phyloP scores from a whole-genome alignment of 2,113 vertebrate species.

The Pterocles gutturalis region DNA sequence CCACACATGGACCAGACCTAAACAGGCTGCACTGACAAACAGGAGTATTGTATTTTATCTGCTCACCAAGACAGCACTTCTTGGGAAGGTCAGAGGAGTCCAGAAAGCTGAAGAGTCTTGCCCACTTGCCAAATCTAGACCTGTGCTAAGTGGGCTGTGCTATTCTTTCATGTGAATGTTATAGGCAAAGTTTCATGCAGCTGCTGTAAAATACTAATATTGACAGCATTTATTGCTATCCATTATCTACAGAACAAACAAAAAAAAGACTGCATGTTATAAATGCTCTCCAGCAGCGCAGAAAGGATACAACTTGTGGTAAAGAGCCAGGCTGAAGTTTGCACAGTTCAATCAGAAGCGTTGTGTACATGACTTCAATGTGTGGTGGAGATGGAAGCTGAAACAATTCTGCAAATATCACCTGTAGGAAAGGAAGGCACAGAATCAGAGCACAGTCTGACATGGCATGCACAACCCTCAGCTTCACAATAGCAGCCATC shows the following conservation, averaged over 20 bases:
- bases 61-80: background rate
- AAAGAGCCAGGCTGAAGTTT: slow-evolving; percentile 97
- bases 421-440: slow-evolving; percentile 71
- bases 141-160: background rate
- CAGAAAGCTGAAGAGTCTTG: background rate
- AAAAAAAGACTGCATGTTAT: background rate
- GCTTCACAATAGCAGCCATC: background rate
- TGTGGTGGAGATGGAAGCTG: slow-evolving; percentile 90
- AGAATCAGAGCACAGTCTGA: background rate
- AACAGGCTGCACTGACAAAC: background rate
- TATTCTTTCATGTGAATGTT: background rate
- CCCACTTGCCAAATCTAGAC: background rate
- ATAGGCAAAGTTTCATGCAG: background rate
- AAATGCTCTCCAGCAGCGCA: background rate
- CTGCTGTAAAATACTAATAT: background rate
- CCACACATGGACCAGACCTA: background rate
- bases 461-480: fast-evolving
- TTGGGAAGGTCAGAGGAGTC: background rate
- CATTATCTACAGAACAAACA: background rate
- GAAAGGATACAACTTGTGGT: slow-evolving; percentile 98
- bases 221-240: background rate
- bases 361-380: slow-evolving; percentile 96
- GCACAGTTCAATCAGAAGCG: slow-evolving; percentile 96
- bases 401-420: slow-evolving; percentile 95
- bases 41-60: background rate